Evolutionary conservation across 2,113 vertebrate species (phyloP).

Genomic region (Scalopus aquaticus): DNA sequence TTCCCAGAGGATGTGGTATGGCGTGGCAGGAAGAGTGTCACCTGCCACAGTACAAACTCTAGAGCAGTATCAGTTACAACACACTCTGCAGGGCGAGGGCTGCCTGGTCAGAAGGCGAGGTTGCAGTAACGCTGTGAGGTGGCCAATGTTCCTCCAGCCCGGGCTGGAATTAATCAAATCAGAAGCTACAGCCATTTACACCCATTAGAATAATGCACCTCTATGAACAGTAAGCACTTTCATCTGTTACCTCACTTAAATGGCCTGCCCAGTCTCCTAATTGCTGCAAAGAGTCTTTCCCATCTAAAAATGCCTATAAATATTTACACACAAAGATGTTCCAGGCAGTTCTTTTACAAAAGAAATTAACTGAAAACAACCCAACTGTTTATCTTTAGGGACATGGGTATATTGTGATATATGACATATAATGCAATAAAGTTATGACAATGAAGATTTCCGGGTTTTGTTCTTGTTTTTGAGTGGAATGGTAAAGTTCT

Average conservation of each 20-base stretch:
- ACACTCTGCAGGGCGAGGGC: neutral
- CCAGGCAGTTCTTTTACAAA: neutral
- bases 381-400: neutral
- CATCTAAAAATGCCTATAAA: neutral
- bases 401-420: neutral
- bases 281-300: constrained; percentile 13
- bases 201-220: constrained; percentile 22
- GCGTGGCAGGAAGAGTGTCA: neutral
- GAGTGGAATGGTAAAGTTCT: neutral
- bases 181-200: constrained; percentile 26
- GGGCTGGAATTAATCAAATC: neutral
- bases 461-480: neutral
- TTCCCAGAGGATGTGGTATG: neutral
- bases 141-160: neutral
- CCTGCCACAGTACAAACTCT: neutral
- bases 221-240: constrained; percentile 44
- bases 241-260: constrained; percentile 52
- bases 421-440: neutral
- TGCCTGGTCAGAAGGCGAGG: neutral
- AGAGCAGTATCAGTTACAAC: too few relatives aligned
- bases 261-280: constrained; percentile 28
- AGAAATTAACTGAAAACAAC: neutral
- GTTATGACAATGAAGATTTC: neutral
- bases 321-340: neutral
- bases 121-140: neutral